phyloP scores from a whole-genome alignment of 2,113 vertebrate species.

The Oenanthe oenanthe region DNA sequence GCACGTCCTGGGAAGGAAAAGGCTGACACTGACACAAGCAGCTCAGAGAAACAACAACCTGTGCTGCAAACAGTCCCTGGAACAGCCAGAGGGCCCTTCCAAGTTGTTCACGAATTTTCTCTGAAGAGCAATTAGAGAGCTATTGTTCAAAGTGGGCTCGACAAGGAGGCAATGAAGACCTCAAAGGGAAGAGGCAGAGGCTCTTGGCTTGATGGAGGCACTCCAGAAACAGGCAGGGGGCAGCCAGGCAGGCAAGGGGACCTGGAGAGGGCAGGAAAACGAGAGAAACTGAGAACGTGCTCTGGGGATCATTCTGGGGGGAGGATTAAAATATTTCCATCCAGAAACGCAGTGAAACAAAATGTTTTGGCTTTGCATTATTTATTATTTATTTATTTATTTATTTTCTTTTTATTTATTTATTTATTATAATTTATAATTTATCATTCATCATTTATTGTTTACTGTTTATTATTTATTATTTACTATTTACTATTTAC shows the following conservation, averaged over 20 bases:
- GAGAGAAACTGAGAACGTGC: background rate
- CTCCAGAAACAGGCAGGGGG: slow-evolving; percentile 13
- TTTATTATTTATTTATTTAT: background rate
- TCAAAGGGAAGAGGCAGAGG: slow-evolving; percentile 26
- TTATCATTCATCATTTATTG: background rate
- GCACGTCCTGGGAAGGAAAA: accelerated
- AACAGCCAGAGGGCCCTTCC: slow-evolving; percentile 51
- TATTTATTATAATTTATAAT: no score
- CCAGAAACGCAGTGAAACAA: background rate
- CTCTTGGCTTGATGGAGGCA: slow-evolving; percentile 1
- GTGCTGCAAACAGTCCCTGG: background rate
- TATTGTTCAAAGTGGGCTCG: slow-evolving; percentile 55
- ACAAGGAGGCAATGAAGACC: slow-evolving; percentile 15
- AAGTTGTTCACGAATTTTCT: slow-evolving; percentile 17
- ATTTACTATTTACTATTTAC: no score
- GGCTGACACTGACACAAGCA: background rate
- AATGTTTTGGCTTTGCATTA: background rate
- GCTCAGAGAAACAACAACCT: background rate
- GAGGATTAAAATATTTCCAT: background rate
- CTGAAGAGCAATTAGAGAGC: slow-evolving; percentile 65
- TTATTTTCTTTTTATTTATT: no score
- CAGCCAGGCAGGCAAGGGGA: background rate
- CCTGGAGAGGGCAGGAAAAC: background rate
- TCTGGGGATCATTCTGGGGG: background rate
- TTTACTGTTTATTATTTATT: no score